Evolutionary conservation across 2,113 vertebrate genomes (phyloP).

Genomic region (Gymnocephalus cernua): DNA sequence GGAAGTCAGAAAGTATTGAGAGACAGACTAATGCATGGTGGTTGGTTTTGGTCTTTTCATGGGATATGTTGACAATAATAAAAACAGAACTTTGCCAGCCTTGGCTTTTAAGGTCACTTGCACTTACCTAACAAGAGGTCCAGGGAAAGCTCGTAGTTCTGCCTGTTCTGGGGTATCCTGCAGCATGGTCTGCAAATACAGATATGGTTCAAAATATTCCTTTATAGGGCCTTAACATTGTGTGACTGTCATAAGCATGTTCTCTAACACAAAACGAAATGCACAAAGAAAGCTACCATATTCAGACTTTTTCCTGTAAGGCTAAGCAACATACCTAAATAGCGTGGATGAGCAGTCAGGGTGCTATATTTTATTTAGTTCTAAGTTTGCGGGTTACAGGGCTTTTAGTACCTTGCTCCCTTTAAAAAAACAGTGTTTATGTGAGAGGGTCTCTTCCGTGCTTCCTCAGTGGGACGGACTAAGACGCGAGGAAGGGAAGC

Average conservation of each 20-base stretch:
- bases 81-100: not conserved
- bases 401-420: not conserved
- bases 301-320: not conserved
- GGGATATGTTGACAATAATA: no score
- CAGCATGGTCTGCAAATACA: constrained; percentile 87
- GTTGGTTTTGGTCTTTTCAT: not conserved
- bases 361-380: not conserved
- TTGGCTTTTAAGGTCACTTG: not conserved
- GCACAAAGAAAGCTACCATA: not conserved
- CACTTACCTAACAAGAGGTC: constrained; percentile 93
- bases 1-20: not conserved
- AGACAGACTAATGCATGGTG: not conserved
- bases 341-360: not conserved
- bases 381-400: no score
- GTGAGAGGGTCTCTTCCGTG: no score
- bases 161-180: constrained; percentile 92
- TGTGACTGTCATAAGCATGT: not conserved
- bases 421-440: not conserved
- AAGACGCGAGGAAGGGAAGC: no score
- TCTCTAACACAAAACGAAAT: not conserved
- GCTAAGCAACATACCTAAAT: not conserved
- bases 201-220: constrained; percentile 8
- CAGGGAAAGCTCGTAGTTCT: constrained; percentile 92
- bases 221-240: not conserved
- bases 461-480: no score